Percentiles rank a stretch among this genome's conserved stretches.
phyloP scores from a whole-genome alignment of 2,797 vertebrate genomes.

The Channa striata region DNA sequence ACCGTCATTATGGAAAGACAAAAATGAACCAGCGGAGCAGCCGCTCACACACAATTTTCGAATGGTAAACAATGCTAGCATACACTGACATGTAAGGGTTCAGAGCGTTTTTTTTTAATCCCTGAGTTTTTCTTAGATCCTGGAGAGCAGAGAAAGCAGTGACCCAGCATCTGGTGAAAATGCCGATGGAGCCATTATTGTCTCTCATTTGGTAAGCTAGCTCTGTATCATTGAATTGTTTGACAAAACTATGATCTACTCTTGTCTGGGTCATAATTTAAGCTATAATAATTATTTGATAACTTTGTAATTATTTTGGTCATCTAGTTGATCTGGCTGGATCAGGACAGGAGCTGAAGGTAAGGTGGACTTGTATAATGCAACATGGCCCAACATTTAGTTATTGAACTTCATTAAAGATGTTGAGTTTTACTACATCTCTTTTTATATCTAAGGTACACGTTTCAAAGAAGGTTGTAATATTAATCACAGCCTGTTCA shows the following conservation, averaged over 20 bases:
- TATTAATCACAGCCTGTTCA: slow-evolving; percentile 96
- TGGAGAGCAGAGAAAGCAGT: slow-evolving; percentile 92
- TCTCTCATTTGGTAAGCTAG: slow-evolving; percentile 92
- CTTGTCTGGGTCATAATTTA: slow-evolving; percentile 76
- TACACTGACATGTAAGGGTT: background rate
- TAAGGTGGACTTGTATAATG: slow-evolving; percentile 60
- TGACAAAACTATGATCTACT: background rate
- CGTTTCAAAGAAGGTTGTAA: slow-evolving; percentile 96
- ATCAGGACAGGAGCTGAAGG: slow-evolving; percentile 96
- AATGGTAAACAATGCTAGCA: slow-evolving; percentile 86
- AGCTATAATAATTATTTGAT: background rate
- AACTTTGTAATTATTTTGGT: background rate
- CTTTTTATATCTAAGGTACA: slow-evolving; percentile 78
- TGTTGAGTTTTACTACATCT: background rate
- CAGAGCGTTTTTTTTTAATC: slow-evolving; percentile 7
- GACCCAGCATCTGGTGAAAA: slow-evolving; percentile 87
- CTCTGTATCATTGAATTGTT: background rate
- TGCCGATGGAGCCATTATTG: slow-evolving; percentile 93
- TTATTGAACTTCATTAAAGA: no score
- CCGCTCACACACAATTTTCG: slow-evolving; percentile 97
- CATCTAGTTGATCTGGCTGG: slow-evolving; percentile 94
- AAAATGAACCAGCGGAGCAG: slow-evolving; percentile 98
- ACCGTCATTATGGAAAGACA: slow-evolving; percentile 94
- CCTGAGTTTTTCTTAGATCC: slow-evolving; percentile 82
- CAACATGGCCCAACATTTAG: no score